These are phyloP conservation scores for Hydrolagus colliei DNA, from an alignment of 2,797 vertebrate genomes.

Conservation along the genomic window DNA sequence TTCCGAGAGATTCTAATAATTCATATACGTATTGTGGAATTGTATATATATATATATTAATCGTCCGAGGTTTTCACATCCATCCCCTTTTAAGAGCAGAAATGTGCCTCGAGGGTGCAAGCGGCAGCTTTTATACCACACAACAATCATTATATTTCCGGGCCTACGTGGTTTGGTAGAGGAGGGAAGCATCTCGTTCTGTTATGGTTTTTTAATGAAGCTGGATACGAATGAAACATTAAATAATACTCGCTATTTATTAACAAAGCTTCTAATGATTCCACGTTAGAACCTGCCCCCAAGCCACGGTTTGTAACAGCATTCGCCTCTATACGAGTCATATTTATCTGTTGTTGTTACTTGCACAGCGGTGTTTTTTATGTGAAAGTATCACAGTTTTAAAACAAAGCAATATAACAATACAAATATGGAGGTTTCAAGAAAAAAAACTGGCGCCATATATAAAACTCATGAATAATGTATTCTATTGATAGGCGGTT, in stretches of 20 bases:
- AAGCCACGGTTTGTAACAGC: neutral
- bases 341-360: neutral
- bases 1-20: neutral
- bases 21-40: neutral
- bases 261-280: neutral
- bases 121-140: neutral
- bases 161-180: neutral
- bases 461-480: conserved; percentile 33
- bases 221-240: neutral
- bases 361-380: neutral
- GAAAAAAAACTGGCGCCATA: conserved; percentile 27
- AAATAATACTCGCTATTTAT: neutral
- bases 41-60: neutral
- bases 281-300: neutral
- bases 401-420: conserved; percentile 12
- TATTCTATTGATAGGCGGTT: conserved; percentile 31
- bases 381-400: neutral
- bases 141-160: conserved; percentile 1
- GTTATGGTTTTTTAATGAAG: neutral
- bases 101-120: neutral
- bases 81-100: neutral
- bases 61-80: neutral
- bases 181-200: neutral
- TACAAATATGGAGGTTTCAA: conserved; percentile 31
- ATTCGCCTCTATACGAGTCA: neutral